phyloP scores from a whole-genome alignment of 2,888 invertebrate species.

The Proisotoma minuta region DNA sequence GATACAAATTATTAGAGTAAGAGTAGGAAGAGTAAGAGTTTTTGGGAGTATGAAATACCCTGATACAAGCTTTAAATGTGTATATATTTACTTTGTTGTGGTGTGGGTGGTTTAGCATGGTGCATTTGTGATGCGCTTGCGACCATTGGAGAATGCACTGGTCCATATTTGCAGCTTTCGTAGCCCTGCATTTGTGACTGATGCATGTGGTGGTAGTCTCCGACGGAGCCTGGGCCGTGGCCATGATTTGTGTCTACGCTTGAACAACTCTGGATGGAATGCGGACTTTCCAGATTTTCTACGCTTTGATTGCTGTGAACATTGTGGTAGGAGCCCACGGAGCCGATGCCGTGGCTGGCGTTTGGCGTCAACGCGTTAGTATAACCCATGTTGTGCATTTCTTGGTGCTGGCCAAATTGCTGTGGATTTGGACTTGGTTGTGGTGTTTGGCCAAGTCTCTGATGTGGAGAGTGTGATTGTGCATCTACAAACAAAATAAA shows the following conservation, averaged over 20 bases:
- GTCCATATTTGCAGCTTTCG: slow-evolving; percentile 29
- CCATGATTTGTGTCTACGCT: slow-evolving; percentile 39
- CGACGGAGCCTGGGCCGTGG: slow-evolving; percentile 41
- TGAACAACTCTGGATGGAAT: slow-evolving; percentile 41
- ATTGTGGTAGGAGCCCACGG: slow-evolving; percentile 30
- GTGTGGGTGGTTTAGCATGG: slow-evolving; percentile 35
- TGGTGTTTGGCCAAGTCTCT: neutral
- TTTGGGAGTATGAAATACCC: neutral
- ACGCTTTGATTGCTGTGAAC: slow-evolving; percentile 47
- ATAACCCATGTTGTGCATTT: slow-evolving; percentile 46
- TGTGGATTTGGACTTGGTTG: slow-evolving; percentile 21
- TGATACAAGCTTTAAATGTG: slow-evolving; percentile 1
- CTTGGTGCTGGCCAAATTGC: slow-evolving; percentile 33
- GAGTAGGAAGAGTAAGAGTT: too few species aligned
- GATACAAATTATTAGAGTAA: slow-evolving; percentile 8
- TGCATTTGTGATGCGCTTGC: slow-evolving; percentile 37
- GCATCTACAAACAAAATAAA: slow-evolving; percentile 1
- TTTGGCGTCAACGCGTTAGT: slow-evolving; percentile 35
- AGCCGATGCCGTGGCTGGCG: slow-evolving; percentile 32
- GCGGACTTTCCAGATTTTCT: slow-evolving; percentile 46
- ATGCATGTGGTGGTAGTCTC: slow-evolving; percentile 33
- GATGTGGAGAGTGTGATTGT: slow-evolving; percentile 4
- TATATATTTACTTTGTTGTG: slow-evolving; percentile 38
- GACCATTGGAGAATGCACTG: slow-evolving; percentile 43
- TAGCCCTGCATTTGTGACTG: slow-evolving; percentile 33